Conservation (phyloP, 2,113 vertebrate genomes). For the Athene cunicularia region DNA sequence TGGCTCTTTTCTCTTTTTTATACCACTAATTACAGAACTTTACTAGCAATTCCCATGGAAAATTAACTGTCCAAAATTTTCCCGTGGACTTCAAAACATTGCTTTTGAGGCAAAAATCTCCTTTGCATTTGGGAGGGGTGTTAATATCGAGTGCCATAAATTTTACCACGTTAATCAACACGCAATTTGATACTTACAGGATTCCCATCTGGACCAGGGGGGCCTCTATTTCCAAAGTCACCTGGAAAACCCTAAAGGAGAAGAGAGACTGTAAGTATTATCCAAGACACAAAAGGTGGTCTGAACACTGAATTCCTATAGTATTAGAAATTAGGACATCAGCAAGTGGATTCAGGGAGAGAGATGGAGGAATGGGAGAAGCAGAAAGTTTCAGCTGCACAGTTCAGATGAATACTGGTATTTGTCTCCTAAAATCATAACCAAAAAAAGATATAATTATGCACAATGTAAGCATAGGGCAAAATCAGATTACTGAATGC, state of each 20-base stretch:
- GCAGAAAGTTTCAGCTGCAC: not conserved
- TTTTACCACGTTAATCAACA: not conserved
- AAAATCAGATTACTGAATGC: not conserved
- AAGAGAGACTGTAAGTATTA: not conserved
- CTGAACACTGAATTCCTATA: not conserved
- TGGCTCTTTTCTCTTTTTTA: not conserved
- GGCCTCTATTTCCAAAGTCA: constrained; percentile 88
- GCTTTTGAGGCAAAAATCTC: not conserved
- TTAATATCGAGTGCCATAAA: not conserved
- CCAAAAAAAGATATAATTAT: not conserved
- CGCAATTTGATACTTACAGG: constrained; percentile 81
- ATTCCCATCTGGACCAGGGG: constrained; percentile 90
- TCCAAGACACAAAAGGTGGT: not conserved
- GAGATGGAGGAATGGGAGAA: not conserved
- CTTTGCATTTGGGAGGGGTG: not conserved
- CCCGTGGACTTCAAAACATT: not conserved
- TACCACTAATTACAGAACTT: not conserved
- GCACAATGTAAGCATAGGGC: not conserved
- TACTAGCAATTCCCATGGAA: not conserved
- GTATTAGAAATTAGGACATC: not conserved
- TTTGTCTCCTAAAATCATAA: not conserved
- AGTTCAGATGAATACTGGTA: not conserved
- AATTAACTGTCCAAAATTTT: not conserved
- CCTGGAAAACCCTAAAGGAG: constrained; percentile 84
- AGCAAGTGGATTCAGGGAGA: not conserved